Percentiles rank a stretch among this genome's conserved stretches.
Evolutionary conservation across 64 coral and sea anemone species (phyloP).

Genomic region (Dendronephthya gigantea): DNA sequence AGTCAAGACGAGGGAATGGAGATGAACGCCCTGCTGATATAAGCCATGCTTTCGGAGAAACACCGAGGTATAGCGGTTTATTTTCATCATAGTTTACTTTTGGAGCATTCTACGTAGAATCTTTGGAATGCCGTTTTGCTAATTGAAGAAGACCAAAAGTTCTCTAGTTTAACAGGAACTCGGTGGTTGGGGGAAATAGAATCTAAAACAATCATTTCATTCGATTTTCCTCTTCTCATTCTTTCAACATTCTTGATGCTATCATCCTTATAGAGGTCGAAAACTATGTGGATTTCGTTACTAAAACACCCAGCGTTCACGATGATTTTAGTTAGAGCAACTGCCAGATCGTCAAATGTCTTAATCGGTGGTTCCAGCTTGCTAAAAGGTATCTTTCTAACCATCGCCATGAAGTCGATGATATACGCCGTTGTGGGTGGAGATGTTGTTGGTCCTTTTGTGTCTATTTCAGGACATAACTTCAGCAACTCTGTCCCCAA

Average conservation of each 20-base stretch:
- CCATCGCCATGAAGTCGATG: neutral
- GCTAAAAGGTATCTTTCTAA: neutral
- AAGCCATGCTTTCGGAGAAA: neutral
- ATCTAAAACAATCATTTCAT: neutral
- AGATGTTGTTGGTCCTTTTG: neutral
- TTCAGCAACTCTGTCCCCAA: neutral
- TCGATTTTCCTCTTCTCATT: neutral
- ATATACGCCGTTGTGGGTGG: neutral
- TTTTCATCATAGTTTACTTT: neutral
- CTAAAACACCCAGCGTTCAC: neutral
- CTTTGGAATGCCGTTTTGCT: no score
- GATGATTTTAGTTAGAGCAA: neutral
- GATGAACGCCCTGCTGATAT: neutral
- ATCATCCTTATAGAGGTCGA: neutral
- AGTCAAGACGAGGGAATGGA: neutral
- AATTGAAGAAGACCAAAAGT: neutral
- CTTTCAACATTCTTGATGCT: no score
- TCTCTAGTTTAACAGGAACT: neutral
- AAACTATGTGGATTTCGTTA: neutral
- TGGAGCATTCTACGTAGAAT: neutral
- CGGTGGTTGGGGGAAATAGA: neutral
- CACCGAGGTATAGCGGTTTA: neutral
- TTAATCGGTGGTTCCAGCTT: neutral
- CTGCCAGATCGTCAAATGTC: neutral
- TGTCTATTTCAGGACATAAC: neutral